Evolutionary conservation across 2,113 vertebrate genomes (phyloP), one percentile per base, ranked within the genome.

Genomic region (Leuciscus idus): DNA sequence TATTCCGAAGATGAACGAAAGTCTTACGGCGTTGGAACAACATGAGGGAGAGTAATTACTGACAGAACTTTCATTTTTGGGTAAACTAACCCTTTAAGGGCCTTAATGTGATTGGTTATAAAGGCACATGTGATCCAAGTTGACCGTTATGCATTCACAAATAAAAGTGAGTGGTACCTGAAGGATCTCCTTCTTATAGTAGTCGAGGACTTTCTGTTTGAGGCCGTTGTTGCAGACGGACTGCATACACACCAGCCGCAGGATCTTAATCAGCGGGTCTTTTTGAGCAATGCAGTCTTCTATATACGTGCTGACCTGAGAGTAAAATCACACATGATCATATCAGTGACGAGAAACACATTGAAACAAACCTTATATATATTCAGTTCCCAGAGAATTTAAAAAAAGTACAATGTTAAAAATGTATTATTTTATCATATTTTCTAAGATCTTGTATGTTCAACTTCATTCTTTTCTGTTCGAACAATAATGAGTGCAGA

Each of bases 161-260:
- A 52, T 52, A 36, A 10, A 52, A 76, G 26, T 3, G 30, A 75
- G n/a, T 46, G 90, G 82, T 85, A 99, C 98, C 97, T 99, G 98
- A 57, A 99, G 93, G 90, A 99, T 98, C 90, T 99, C 98, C 88
- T 95, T 95, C 91, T 96, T 99, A 91, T 99, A 99, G 90, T 96
- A 94, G 91, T 99, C 98, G 81, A 99, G 88, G 61, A 99, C 96
- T 80, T 99, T 99, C 91, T 97, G 98, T 85, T 98, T 99, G 84
- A 99, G 95, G 5, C 98, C 98, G 6, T 96, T 98, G 57, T 99
- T 99, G 90, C 98, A 99, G 59, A 99, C 96, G 0, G 98, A 99
- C 91, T 99, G 98, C 92, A 99, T 95, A 86, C 97, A 98, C 62
- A 98, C 93, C 0, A 99, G 94, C 6, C 98, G 95, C 4, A 99